A percentile compares a stretch with the other conserved stretches of the same genome.
Conservation (phyloP, 2,888 invertebrate species). For the Seira ritae region DNA sequence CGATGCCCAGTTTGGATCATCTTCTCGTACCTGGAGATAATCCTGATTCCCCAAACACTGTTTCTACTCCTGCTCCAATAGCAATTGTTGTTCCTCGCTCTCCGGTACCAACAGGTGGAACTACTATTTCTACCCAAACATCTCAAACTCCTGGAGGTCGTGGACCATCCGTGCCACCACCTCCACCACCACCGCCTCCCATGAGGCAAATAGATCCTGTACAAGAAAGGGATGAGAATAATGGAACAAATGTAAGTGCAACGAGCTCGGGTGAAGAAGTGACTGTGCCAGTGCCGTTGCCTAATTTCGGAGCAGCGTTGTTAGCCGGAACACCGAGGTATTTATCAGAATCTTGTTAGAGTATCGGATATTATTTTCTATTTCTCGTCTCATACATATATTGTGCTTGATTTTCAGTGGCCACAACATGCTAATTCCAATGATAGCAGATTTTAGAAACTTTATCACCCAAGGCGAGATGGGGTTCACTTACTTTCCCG, state of each 20-base stretch:
- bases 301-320: conserved; percentile 55
- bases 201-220: not conserved
- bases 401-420: conserved; percentile 49
- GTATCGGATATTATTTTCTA: not conserved
- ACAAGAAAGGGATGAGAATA: conserved; percentile 38
- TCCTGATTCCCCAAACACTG: not conserved
- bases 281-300: conserved; percentile 40
- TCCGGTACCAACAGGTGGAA: conserved; percentile 23
- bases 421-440: conserved; percentile 71
- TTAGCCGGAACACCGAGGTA: conserved; percentile 69
- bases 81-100: conserved; percentile 34
- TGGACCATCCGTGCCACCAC: not conserved
- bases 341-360: not conserved
- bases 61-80: conserved; percentile 37
- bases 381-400: not conserved
- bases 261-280: conserved; percentile 68
- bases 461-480: conserved; percentile 61
- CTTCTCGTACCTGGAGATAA: not conserved
- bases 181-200: conserved; percentile 26
- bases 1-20: conserved; percentile 42
- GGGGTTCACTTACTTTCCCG: conserved; percentile 58
- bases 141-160: not conserved
- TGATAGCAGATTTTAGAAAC: conserved; percentile 68
- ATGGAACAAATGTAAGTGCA: conserved; percentile 53
- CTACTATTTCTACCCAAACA: conserved; percentile 35